These are phyloP conservation scores for roundworm (Caenorhabditis elegans) DNA, from an alignment of 1,140 invertebrate genomes.

Conservation along the genomic window DNA sequence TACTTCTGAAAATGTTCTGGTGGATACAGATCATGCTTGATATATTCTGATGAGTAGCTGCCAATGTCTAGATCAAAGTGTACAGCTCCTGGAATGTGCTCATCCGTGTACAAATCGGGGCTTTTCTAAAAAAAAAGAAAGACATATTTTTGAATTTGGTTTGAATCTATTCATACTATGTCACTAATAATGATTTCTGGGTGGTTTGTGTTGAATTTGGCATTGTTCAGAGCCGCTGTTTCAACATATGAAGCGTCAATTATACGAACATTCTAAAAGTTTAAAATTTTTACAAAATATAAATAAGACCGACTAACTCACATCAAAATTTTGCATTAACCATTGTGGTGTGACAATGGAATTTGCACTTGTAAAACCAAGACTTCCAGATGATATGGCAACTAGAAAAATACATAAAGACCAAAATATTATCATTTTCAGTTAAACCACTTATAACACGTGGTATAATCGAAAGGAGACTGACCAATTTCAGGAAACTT, in stretches of 20 bases:
- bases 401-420: too few relatives aligned
- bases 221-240: slow-evolving; percentile 12
- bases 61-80: slow-evolving; percentile 52
- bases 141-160: not conserved
- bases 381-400: too few relatives aligned
- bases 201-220: slow-evolving; percentile 38
- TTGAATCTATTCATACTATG: not conserved
- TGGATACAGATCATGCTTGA: slow-evolving; percentile 56
- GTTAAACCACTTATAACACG: too few relatives aligned
- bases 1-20: slow-evolving; percentile 60
- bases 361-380: too few relatives aligned
- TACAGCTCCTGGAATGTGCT: slow-evolving; percentile 52
- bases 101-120: not conserved
- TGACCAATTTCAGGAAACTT: too few relatives aligned
- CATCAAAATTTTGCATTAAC: slow-evolving; percentile 15
- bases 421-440: too few relatives aligned
- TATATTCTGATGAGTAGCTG: slow-evolving; percentile 47
- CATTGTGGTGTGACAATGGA: not conserved
- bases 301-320: not conserved
- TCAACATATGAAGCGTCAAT: not conserved
- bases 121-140: too few relatives aligned
- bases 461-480: too few relatives aligned
- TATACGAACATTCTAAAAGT: not conserved
- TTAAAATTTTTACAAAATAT: too few relatives aligned
- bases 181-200: slow-evolving; percentile 46